Conservation (phyloP, 2,113 vertebrate genomes). For the Sigmodon hispidus region DNA sequence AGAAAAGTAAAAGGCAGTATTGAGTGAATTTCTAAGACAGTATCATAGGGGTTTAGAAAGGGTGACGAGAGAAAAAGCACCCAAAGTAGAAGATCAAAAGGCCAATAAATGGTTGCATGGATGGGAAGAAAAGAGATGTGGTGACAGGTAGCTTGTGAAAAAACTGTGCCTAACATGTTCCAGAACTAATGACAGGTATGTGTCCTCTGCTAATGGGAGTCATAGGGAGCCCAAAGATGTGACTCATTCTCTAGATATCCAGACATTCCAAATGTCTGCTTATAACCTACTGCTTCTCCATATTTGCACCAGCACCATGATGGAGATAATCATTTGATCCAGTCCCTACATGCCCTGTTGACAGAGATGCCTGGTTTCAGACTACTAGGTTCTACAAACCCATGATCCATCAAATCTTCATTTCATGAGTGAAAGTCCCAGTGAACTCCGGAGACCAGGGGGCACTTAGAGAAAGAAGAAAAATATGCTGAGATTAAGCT, state of each 20-base stretch:
- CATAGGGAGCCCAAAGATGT: not conserved
- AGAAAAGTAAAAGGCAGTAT: not conserved
- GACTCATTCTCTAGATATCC: not conserved
- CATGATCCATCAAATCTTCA: not conserved
- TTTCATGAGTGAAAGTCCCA: not conserved
- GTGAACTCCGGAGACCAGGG: not conserved
- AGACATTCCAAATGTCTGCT: not conserved
- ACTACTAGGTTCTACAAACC: not conserved
- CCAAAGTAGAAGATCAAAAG: not conserved
- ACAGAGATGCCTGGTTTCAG: not conserved
- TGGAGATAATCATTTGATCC: not conserved
- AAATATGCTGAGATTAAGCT: not conserved
- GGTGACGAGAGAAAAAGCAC: not conserved
- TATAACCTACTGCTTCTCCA: not conserved
- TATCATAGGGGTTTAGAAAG: no score
- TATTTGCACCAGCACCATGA: not conserved
- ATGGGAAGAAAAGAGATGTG: not conserved
- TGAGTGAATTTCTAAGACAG: not conserved
- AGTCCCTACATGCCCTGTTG: not conserved
- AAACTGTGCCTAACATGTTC: not conserved
- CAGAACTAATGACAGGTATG: not conserved
- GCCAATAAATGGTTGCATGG: not conserved
- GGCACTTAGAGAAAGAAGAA: not conserved
- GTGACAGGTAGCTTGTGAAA: not conserved
- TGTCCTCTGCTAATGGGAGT: not conserved